phyloP scores from a whole-genome alignment of 2,888 invertebrate species.

The Ormyrus thymus region DNA sequence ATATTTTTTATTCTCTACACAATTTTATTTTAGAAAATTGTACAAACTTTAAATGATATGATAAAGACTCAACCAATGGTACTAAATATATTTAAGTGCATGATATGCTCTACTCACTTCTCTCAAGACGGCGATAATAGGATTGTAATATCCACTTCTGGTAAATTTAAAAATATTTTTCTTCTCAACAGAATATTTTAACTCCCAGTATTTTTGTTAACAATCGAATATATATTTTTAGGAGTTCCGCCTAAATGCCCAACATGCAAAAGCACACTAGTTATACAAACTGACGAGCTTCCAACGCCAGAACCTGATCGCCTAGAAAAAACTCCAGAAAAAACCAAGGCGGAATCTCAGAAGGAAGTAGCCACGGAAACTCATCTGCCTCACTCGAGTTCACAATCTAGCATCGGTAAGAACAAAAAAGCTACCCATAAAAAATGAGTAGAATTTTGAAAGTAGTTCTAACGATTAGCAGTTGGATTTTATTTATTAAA shows the following conservation, averaged over 20 bases:
- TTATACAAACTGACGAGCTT: conserved; percentile 76
- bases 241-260: conserved; percentile 75
- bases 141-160: conserved; percentile 55
- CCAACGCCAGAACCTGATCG: conserved; percentile 63
- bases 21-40: conserved; percentile 73
- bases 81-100: conserved; percentile 75
- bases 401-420: conserved; percentile 75
- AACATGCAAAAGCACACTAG: conserved; percentile 78
- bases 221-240: conserved; percentile 4
- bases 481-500: conserved; percentile 5
- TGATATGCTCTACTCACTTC: conserved; percentile 81
- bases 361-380: conserved; percentile 54
- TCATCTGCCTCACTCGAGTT: conserved; percentile 69
- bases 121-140: conserved; percentile 75
- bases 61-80: conserved; percentile 75
- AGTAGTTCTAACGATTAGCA: neutral
- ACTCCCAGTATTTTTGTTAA: neutral
- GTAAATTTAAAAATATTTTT: conserved; percentile 53
- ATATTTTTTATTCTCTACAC: too few species aligned
- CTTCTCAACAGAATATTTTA: too few species aligned
- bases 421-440: neutral
- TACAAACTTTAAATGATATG: conserved; percentile 74
- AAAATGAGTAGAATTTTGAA: neutral
- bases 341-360: conserved; percentile 50
- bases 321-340: conserved; percentile 49